Conservation (phyloP, 2,797 vertebrate genomes). For the Hydrophis major region DNA sequence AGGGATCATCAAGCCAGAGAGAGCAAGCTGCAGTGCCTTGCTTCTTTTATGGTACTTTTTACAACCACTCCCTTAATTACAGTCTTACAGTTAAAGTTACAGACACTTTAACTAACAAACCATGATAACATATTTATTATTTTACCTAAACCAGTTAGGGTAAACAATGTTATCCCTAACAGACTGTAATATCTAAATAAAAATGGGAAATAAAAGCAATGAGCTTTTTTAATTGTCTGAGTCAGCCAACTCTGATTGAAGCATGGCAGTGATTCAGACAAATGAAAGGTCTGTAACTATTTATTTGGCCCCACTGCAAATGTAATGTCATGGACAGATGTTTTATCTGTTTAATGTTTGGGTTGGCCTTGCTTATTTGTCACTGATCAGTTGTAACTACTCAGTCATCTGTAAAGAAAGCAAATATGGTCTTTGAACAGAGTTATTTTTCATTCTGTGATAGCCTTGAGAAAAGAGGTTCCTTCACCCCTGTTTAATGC, state of each 20-base stretch:
- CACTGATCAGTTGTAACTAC: constrained; percentile 37
- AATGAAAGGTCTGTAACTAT: background rate
- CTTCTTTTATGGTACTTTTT: too few species aligned
- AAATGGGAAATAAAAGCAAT: background rate
- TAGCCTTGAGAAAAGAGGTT: constrained; percentile 42
- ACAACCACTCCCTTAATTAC: too few species aligned
- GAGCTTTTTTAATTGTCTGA: background rate
- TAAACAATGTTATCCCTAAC: too few species aligned
- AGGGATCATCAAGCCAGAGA: too few species aligned
- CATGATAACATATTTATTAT: too few species aligned
- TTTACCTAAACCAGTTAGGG: too few species aligned
- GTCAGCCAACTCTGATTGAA: background rate
- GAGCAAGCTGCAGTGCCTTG: too few species aligned
- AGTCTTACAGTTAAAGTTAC: too few species aligned
- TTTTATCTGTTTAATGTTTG: constrained; percentile 9
- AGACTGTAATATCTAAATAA: background rate
- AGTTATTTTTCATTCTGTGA: constrained; percentile 55
- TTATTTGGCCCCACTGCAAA: background rate
- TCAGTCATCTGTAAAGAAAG: constrained; percentile 49
- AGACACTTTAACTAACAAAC: too few species aligned
- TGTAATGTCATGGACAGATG: constrained; percentile 8
- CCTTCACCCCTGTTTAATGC: constrained; percentile 36
- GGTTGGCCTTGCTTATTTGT: constrained; percentile 40
- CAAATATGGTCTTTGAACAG: constrained; percentile 37
- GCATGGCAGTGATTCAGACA: background rate